Percentiles rank a stretch among this genome's conserved stretches.
Conservation (phyloP, 2,113 vertebrate genomes). For the Eidolon helvum region DNA sequence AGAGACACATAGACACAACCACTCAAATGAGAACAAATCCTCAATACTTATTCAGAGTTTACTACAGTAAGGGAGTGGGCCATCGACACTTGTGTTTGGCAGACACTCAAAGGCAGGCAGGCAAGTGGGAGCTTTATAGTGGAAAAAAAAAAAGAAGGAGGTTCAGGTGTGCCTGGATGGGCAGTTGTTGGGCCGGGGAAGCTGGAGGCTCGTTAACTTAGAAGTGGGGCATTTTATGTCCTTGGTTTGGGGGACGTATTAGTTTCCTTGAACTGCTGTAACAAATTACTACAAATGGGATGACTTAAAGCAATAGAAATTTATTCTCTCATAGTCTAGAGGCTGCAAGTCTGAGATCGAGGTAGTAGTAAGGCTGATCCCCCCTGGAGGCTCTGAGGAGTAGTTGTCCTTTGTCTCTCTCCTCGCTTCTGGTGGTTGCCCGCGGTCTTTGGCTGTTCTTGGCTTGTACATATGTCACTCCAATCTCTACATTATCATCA, state of each 20-base stretch:
- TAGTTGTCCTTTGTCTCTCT: background rate
- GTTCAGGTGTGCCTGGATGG: too few relatives aligned
- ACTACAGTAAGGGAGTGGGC: background rate
- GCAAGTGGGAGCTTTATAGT: rapidly evolving
- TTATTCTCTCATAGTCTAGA: background rate
- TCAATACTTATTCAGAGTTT: background rate
- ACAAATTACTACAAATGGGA: background rate
- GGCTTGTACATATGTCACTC: background rate
- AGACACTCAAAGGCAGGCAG: background rate
- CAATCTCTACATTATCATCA: background rate
- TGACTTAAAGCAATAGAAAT: background rate
- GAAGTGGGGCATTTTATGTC: background rate
- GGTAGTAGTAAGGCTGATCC: rapidly evolving
- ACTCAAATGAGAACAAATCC: background rate
- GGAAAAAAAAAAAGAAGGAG: background rate
- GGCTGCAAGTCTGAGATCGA: background rate
- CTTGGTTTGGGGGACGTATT: background rate
- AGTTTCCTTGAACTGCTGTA: background rate
- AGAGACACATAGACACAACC: background rate
- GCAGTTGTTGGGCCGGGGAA: background rate
- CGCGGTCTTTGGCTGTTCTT: rapidly evolving
- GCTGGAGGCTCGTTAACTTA: rapidly evolving
- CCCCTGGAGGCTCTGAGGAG: background rate
- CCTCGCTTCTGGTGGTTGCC: background rate
- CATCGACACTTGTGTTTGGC: too few relatives aligned